Evolutionary conservation across 2,113 vertebrate species (phyloP).

Genomic region (Formicarius rufipectus): DNA sequence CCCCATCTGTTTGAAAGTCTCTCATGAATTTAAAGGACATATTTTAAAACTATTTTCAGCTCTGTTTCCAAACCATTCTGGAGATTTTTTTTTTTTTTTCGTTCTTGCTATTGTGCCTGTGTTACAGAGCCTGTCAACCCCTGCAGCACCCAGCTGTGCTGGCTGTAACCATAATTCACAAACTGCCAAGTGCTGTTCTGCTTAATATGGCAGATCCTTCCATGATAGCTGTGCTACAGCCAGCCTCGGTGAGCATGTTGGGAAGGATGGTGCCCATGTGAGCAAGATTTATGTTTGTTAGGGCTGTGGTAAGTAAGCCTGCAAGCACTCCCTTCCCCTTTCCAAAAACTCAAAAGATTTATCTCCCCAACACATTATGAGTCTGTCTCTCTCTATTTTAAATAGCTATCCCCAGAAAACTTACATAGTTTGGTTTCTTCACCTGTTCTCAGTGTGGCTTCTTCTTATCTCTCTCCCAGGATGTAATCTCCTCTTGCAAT

Average conservation of each 20-base stretch:
- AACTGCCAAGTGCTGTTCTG: slow-evolving; percentile 30
- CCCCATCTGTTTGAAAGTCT: background rate
- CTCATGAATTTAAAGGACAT: background rate
- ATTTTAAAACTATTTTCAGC: background rate
- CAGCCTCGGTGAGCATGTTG: background rate
- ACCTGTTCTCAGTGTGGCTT: background rate
- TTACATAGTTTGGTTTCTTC: background rate
- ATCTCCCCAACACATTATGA: background rate
- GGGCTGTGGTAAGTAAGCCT: slow-evolving; percentile 28
- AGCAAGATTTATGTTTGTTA: slow-evolving; percentile 25
- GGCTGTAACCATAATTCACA: slow-evolving; percentile 22
- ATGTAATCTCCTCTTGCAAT: background rate
- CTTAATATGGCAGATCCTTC: slow-evolving; percentile 39
- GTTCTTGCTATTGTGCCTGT: background rate
- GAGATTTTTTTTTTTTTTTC: background rate
- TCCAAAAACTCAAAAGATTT: slow-evolving; percentile 7
- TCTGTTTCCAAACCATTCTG: background rate
- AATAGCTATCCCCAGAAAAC: background rate
- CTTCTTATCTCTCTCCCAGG: background rate
- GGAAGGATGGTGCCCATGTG: slow-evolving; percentile 33
- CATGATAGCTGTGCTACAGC: background rate
- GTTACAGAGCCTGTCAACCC: slow-evolving; percentile 28
- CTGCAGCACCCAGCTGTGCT: slow-evolving; percentile 53
- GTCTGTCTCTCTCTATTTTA: background rate
- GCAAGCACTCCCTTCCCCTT: background rate